These are phyloP conservation scores for Cryptocephalus moraei DNA, from an alignment of 2,888 invertebrate genomes.

Conservation along the genomic window DNA sequence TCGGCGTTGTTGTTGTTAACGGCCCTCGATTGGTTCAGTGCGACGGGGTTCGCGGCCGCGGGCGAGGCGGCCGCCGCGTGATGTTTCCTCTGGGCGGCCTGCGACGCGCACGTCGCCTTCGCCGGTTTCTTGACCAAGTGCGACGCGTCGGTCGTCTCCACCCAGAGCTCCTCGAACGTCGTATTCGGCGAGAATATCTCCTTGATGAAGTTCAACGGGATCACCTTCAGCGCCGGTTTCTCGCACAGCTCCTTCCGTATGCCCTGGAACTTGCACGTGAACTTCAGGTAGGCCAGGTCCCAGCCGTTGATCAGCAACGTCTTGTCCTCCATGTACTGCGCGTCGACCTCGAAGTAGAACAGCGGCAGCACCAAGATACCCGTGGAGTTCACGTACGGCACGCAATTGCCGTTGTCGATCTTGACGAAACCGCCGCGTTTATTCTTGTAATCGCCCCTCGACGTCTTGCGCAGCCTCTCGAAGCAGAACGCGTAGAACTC, in stretches of 20 bases:
- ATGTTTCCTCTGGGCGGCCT: neutral
- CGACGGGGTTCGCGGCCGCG: neutral
- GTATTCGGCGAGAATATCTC: constrained; percentile 8
- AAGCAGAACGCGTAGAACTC: constrained; percentile 5
- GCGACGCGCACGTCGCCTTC: neutral
- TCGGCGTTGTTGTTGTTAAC: neutral
- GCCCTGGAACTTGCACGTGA: constrained; percentile 9
- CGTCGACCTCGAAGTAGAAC: constrained; percentile 11
- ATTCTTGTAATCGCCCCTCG: neutral
- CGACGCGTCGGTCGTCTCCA: neutral
- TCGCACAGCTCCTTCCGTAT: constrained; percentile 7
- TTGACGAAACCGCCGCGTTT: constrained; percentile 7
- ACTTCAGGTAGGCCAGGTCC: constrained; percentile 8
- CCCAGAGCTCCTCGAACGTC: constrained; percentile 6
- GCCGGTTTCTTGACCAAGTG: neutral
- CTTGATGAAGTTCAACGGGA: constrained; percentile 5
- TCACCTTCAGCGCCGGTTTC: neutral
- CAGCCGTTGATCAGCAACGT: constrained; percentile 6
- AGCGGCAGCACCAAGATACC: constrained; percentile 6
- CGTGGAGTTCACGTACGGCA: constrained; percentile 6
- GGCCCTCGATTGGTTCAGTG: neutral
- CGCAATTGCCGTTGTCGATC: constrained; percentile 4
- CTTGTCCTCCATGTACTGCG: constrained; percentile 6
- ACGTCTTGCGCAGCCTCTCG: constrained; percentile 1
- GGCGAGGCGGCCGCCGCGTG: neutral